Base-by-base conservation (phyloP, 2,888 invertebrate genomes). In the Stenchaetothrips biformis region DNA sequence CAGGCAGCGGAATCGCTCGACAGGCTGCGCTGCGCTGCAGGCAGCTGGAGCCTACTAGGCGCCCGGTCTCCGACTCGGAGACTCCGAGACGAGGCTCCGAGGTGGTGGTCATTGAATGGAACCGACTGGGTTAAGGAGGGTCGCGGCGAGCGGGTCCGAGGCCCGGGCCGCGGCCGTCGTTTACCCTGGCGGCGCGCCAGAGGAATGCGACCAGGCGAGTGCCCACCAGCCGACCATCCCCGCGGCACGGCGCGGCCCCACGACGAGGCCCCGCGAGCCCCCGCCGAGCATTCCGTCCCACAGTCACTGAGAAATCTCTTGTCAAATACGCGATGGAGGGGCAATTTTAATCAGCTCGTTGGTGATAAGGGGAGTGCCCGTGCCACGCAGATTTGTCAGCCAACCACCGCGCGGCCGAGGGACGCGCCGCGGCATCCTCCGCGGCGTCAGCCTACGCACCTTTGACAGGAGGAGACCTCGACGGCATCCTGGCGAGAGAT, bases 41-140 rank as follows among this genome's bases (percentile, higher is more conserved):
- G 53, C 16, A 6, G 53, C 53, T 6, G 18, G 18, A 53, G 0
- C 18, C 53, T 11, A 53, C 16, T 11, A 13, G 53, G 37, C 37
- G 37, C 37, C 2, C 4, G 37, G 37, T 37, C 37, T 37, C 2
- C 37, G 37, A 37, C 2, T 2, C 37, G 37, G 2, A 37, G 37
- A 1, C 37, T 1, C 37, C 37, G n/a, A n/a, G n/a, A n/a, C n/a
- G n/a, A 2, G 37, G 2, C 37, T 37, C 4, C 4, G 2, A 37
- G 37, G 37, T 37, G 37, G 4, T 37, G 53, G 53, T 9, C 53
- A 11, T 18, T 53, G 53, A 53, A 53, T 53, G 67, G 67, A 74
- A 25, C 25, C 25, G 67, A 21, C 9, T 25, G 25, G 67, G 67
- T 74, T 74, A 74, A 74, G 67, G 67, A 74, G 67, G 67, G 67